Percentiles rank a stretch among this genome's conserved stretches.
Evolutionary conservation across 2,113 vertebrate genomes (phyloP).

Genomic region (Onychostoma macrolepis): DNA sequence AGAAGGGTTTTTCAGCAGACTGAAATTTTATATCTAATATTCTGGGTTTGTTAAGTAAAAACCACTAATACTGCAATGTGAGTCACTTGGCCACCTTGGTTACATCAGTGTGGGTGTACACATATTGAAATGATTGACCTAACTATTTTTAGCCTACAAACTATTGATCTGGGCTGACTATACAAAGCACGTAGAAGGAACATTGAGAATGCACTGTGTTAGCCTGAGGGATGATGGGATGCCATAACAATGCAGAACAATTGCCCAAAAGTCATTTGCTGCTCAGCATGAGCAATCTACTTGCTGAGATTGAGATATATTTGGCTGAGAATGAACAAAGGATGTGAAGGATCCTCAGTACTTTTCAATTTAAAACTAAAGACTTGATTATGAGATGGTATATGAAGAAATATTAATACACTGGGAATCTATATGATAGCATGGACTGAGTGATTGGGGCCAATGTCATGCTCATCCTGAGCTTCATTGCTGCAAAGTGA

Average conservation of each 20-base stretch:
- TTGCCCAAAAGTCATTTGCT: neutral
- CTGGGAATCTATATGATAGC: neutral
- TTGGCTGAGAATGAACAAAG: neutral
- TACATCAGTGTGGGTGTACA: neutral
- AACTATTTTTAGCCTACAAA: neutral
- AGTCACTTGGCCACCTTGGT: neutral
- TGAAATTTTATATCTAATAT: neutral
- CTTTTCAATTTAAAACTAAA: constrained; percentile 15
- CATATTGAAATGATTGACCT: neutral
- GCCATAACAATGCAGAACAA: constrained; percentile 2
- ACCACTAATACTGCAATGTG: neutral
- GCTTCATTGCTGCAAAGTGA: constrained; percentile 36
- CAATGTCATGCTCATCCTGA: constrained; percentile 30
- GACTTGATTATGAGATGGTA: neutral
- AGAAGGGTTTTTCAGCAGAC: neutral
- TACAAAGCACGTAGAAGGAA: neutral
- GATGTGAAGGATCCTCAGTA: neutral
- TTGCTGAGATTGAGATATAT: neutral
- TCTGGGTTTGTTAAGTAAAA: neutral
- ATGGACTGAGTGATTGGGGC: constrained; percentile 11
- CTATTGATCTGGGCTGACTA: constrained; percentile 6
- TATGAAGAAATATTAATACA: neutral
- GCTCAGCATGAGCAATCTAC: neutral
- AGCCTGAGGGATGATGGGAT: neutral
- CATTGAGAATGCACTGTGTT: neutral